Conservation (phyloP, 2,888 invertebrate species). For the Epistrophe eligans region DNA sequence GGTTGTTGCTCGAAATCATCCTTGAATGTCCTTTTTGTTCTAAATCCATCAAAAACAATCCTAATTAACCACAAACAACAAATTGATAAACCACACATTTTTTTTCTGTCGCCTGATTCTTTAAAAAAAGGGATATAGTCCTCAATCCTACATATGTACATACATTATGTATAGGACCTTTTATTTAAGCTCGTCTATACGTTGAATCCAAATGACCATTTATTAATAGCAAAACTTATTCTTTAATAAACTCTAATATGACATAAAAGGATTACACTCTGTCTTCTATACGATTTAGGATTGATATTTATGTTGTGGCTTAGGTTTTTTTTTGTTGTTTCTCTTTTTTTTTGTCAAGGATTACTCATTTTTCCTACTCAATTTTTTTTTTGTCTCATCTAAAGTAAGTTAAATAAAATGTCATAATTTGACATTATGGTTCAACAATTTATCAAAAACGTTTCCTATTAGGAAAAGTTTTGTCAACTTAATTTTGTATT, state of each 20-base stretch:
- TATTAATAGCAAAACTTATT: conserved; percentile 18
- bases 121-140: neutral
- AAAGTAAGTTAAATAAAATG: neutral
- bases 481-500: neutral
- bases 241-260: conserved; percentile 21
- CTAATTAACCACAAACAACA: neutral
- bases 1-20: too few species aligned
- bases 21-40: too few species aligned
- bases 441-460: conserved; percentile 17
- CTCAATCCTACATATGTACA: neutral
- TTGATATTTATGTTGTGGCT: conserved; percentile 34
- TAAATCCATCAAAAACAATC: neutral
- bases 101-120: neutral
- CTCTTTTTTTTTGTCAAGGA: neutral
- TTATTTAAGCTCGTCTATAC: neutral
- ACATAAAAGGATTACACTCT: conserved; percentile 32
- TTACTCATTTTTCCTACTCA: neutral
- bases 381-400: neutral
- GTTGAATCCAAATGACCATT: neutral
- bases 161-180: neutral
- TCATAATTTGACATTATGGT: neutral
- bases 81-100: neutral
- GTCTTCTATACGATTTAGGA: neutral
- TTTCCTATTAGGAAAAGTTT: conserved; percentile 1
- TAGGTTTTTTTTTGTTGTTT: neutral